Evolutionary conservation across 2,888 invertebrate genomes (phyloP).

Genomic region (Mechanitis mazaeus): DNA sequence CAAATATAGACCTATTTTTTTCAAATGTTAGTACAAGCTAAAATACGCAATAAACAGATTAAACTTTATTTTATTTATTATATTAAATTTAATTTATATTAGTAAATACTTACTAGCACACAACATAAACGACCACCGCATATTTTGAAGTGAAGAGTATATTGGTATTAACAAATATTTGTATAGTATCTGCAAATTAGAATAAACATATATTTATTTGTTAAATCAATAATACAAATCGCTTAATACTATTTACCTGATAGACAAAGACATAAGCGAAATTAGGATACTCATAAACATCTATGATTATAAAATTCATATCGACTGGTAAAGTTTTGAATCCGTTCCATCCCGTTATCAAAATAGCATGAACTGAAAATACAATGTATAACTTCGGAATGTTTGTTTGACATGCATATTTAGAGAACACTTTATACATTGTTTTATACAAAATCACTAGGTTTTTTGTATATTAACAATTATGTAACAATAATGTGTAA

Average conservation of each 20-base stretch:
- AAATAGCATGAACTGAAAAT: neutral
- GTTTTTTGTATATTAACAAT: too few species aligned
- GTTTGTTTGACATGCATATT: too few species aligned
- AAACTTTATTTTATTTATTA: too few species aligned
- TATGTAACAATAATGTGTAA: too few species aligned
- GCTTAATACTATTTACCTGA: neutral
- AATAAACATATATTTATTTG: neutral
- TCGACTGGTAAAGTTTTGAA: neutral
- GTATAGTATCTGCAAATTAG: neutral
- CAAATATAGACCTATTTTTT: too few species aligned
- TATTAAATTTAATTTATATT: neutral
- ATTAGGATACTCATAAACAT: neutral
- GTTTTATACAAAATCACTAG: too few species aligned
- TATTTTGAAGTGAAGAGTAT: conserved; percentile 32
- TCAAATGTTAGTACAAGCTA: too few species aligned
- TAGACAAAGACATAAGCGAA: neutral
- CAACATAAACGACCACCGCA: conserved; percentile 46
- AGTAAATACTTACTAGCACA: conserved; percentile 41
- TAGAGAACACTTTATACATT: too few species aligned
- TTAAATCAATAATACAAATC: neutral
- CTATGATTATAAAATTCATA: neutral
- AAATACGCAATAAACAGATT: too few species aligned
- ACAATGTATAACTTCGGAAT: neutral
- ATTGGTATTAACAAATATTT: conserved; percentile 3
- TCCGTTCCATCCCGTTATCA: conserved; percentile 2